A percentile compares a stretch with the other conserved stretches of the same genome.
These are phyloP conservation scores for Andinoacara biseriatus DNA, from an alignment of 2,113 vertebrate species.

Conservation along the genomic window DNA sequence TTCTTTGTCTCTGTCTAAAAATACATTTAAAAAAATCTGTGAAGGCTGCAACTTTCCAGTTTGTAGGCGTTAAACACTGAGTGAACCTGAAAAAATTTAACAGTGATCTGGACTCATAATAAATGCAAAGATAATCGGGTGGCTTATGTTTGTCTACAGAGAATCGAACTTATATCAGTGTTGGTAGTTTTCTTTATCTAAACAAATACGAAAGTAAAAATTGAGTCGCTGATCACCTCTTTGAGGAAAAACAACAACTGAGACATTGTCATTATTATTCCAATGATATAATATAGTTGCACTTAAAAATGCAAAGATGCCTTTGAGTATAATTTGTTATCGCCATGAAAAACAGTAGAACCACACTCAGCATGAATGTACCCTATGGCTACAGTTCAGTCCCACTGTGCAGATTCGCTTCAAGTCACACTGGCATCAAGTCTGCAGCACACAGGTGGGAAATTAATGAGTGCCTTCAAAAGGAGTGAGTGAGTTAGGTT, in stretches of 20 bases:
- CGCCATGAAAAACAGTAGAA: not conserved
- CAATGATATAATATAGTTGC: not conserved
- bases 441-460: no score
- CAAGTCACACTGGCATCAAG: not conserved
- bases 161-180: not conserved
- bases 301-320: not conserved
- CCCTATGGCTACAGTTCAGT: not conserved
- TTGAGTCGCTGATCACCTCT: not conserved
- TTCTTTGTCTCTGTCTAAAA: no score
- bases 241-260: not conserved
- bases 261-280: not conserved
- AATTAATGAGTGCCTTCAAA: not conserved
- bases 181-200: not conserved
- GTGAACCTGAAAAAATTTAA: no score
- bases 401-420: not conserved
- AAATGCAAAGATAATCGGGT: rapidly evolving
- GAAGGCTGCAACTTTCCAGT: no score
- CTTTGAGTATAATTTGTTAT: not conserved
- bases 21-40: no score
- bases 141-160: not conserved
- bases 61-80: no score
- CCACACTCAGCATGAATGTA: not conserved
- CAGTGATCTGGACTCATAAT: not conserved
- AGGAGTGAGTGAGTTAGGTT: not conserved
- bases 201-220: not conserved